Base-by-base conservation (phyloP, 2,888 invertebrate genomes). In the Megalurothrips usitatus region DNA sequence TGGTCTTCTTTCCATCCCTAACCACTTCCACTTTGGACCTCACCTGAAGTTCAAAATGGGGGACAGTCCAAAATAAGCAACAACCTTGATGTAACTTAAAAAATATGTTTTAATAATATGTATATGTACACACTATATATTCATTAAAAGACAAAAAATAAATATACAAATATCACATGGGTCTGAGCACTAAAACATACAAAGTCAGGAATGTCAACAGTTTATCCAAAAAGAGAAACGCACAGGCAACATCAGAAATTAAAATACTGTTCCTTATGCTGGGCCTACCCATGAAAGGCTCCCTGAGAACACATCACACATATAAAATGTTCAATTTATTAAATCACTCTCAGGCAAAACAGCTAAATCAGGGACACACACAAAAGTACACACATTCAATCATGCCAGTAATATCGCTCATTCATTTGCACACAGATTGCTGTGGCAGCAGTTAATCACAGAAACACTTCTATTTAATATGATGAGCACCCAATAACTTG, bases 81-180 rank as follows among this genome's bases (percentile, higher is more conserved):
- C 34, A 43, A n/a, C n/a, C n/a, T 43, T 43, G 34, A 43, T 43
- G 34, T 4, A 43, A 43, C 34, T 43, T 43, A 68, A 23, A 68
- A 68, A 23, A 68, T n/a, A 75, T 26, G 23, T 26, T 75, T 75
- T 26, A 23, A 12, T 23, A 23, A 17, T 26, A 75, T 12, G 26
- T 9, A 26, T 75, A 26, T 26, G 23, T 26, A 23, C 23, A 26
- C 68, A 75, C 68, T 23, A 11, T 23, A 68, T 8, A 75, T 75
- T 75, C 23, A 23, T 75, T 75, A 75, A 10, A 26, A 10, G 23
- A 23, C 23, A 75, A 75, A 75, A 75, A 75, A 75, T 75, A 75
- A 75, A 75, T 75, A 75, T 75, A 75, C 68, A 75, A 75, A 75
- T 75, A 75, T 75, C 68, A 75, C 68, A 75, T 75, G 23, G 68